Base-by-base conservation (phyloP, 2,113 vertebrate genomes). In the Gallinago paraguaiae region DNA sequence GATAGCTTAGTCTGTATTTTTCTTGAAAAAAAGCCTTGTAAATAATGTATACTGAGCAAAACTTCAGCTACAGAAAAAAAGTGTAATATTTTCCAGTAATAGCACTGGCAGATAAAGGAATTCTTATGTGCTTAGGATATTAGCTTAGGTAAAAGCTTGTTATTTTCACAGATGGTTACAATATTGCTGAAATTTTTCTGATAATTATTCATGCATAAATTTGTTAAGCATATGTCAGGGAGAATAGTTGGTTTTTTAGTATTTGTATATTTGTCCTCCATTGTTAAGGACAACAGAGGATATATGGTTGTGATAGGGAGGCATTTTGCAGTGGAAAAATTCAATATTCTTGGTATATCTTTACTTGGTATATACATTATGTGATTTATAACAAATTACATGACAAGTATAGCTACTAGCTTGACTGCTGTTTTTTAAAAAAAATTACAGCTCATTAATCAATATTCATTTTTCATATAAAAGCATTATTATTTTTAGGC, bases 391-490 rank as follows among this genome's bases (percentile, higher is more conserved):
- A 93, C 92, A 96, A 97, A 93, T 95, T 97, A 90, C 82, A 93
- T 98, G 97, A 98, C 95, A 97, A 97, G 85, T 93, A 97, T 94
- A 97, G 96, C 97, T 98, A 95, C 94, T 96, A 93, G 88, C 67
- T 95, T 93, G 71, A 59, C 78, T 95, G 75, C 91, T 95, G 37
- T 85, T 51, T 86, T 59, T 61, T 13, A 19, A 97, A 98, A 97
- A 98, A 98, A 96, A 98, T 93, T 90, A 98, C 96, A 96, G 97
- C 92, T 97, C 96, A 98, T 98, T 98, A 97, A 98, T 98, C 98
- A 98, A 97, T 98, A 98, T 96, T 97, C 95, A 97, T 94, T 92
- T 90, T 93, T 97, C 94, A 97, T 97, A 97, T 92, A 97, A 98
- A 98, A 97, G 94, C 95, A 98, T 98, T 98, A 98, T 97, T 97